Percentiles rank a stretch among this genome's conserved stretches.
phyloP scores from a whole-genome alignment of 2,888 invertebrate genomes.

The Arge pagana region DNA sequence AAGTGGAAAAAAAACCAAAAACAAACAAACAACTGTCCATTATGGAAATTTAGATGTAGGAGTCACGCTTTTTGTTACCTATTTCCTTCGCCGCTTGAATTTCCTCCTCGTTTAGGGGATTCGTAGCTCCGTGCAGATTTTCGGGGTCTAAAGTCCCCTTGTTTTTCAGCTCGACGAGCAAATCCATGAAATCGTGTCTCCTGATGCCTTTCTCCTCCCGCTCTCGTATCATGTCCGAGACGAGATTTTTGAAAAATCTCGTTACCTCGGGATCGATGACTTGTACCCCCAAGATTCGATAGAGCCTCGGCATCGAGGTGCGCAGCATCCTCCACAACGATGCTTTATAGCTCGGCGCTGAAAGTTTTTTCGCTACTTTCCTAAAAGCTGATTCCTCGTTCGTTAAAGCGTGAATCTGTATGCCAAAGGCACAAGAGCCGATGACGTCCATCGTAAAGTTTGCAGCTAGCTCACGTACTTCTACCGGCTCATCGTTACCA shows the following conservation, averaged over 20 bases:
- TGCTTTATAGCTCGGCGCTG: slow-evolving; percentile 50
- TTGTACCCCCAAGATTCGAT: slow-evolving; percentile 41
- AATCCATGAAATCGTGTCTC: slow-evolving; percentile 55
- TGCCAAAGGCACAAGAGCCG: slow-evolving; percentile 60
- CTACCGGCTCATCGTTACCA: slow-evolving; percentile 37
- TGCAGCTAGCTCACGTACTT: slow-evolving; percentile 55
- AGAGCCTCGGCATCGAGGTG: slow-evolving; percentile 46
- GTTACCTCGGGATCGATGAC: slow-evolving; percentile 48
- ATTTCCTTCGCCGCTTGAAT: slow-evolving; percentile 37
- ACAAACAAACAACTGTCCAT: not conserved
- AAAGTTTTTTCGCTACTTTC: slow-evolving; percentile 49
- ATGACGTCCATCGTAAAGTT: slow-evolving; percentile 61
- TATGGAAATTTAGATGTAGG: too few relatives aligned
- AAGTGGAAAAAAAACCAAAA: too few relatives aligned
- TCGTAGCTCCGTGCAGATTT: slow-evolving; percentile 14
- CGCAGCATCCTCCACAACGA: slow-evolving; percentile 53
- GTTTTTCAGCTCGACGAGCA: slow-evolving; percentile 54
- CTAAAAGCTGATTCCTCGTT: slow-evolving; percentile 55
- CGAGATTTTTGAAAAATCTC: slow-evolving; percentile 49
- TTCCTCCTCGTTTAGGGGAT: slow-evolving; percentile 30
- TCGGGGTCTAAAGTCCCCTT: slow-evolving; percentile 41
- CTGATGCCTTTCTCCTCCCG: slow-evolving; percentile 44
- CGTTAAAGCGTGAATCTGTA: slow-evolving; percentile 57
- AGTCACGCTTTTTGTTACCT: too few relatives aligned
- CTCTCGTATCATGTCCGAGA: slow-evolving; percentile 50